These are phyloP conservation scores for Tyria jacobaeae DNA, from an alignment of 2,888 invertebrate genomes.

Conservation along the genomic window DNA sequence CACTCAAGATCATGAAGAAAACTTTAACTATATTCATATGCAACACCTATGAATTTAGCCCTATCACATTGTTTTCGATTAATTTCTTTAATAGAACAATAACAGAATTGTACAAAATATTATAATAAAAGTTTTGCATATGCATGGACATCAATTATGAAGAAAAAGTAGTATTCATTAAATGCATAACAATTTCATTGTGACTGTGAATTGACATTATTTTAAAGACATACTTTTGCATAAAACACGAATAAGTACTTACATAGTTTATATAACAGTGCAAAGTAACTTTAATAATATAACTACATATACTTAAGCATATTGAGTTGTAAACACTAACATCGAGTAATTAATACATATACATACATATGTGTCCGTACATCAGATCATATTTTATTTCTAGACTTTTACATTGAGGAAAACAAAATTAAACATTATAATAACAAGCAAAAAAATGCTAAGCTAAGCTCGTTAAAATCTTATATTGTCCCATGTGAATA, in stretches of 20 bases:
- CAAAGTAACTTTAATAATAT: constrained; percentile 36
- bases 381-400: constrained; percentile 26
- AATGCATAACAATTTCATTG: constrained; percentile 35
- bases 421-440: constrained; percentile 34
- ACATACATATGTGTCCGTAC: no score
- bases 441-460: constrained; percentile 48
- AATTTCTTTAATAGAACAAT: not conserved
- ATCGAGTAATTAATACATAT: constrained; percentile 28
- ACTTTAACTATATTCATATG: constrained; percentile 10
- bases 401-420: constrained; percentile 21
- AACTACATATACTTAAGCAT: constrained; percentile 23
- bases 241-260: constrained; percentile 30
- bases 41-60: constrained; percentile 3
- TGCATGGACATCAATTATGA: constrained; percentile 6
- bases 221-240: constrained; percentile 27
- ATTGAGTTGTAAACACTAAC: constrained; percentile 40
- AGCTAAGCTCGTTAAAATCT: constrained; percentile 78
- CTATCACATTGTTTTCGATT: not conserved
- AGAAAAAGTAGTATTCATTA: not conserved
- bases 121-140: constrained; percentile 9
- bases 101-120: not conserved
- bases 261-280: constrained; percentile 44
- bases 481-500: constrained; percentile 76
- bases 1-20: constrained; percentile 3
- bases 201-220: constrained; percentile 46